Evolutionary conservation across 2,797 vertebrate genomes (phyloP).

Genomic region (Prunella strophiata): DNA sequence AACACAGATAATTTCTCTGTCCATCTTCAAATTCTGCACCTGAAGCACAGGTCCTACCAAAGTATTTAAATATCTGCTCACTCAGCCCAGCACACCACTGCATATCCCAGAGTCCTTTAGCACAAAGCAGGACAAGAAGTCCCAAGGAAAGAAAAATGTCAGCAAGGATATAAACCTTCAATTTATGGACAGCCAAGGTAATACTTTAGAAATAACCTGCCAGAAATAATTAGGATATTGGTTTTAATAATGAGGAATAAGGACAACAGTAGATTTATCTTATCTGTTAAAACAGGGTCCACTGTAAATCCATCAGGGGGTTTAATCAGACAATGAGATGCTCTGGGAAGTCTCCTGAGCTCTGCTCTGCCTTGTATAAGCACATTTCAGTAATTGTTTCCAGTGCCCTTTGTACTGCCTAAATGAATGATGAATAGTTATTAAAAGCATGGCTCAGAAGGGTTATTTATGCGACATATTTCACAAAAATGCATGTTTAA

Average conservation of each 20-base stretch:
- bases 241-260: neutral
- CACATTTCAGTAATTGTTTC: slow-evolving; percentile 55
- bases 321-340: slow-evolving; percentile 49
- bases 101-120: neutral
- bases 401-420: slow-evolving; percentile 53
- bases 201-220: neutral
- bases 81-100: neutral
- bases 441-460: slow-evolving; percentile 44
- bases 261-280: slow-evolving; percentile 18
- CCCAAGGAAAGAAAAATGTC: neutral
- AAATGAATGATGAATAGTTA: slow-evolving; percentile 66
- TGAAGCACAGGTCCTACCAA: neutral
- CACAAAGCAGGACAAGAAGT: neutral
- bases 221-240: slow-evolving; percentile 3
- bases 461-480: slow-evolving; percentile 58
- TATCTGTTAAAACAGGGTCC: neutral
- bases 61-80: neutral
- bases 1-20: neutral
- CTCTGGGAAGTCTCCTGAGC: slow-evolving; percentile 29
- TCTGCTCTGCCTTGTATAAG: slow-evolving; percentile 41
- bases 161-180: neutral
- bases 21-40: neutral
- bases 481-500: slow-evolving; percentile 63
- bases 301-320: slow-evolving; percentile 20
- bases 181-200: neutral